Conservation (phyloP, 2,113 vertebrate species). For the Benitochromis conjunctus region DNA sequence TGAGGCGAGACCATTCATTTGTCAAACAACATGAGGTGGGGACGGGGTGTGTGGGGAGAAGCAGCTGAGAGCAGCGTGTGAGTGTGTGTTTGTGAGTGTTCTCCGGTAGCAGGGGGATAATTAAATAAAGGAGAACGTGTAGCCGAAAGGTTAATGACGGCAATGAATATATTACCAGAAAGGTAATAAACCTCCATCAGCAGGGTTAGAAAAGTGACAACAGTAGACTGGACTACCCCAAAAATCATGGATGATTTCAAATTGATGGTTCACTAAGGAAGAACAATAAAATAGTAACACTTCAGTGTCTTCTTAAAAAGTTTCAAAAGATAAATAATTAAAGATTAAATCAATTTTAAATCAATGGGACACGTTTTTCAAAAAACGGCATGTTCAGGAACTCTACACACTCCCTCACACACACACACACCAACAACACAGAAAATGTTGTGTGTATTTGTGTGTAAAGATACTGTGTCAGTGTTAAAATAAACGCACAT, state of each 20-base stretch:
- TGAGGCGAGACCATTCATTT: constrained; percentile 75
- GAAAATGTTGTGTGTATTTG: neutral
- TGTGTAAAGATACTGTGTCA: neutral
- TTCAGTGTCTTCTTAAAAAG: neutral
- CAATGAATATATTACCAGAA: constrained; percentile 72
- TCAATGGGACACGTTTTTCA: neutral
- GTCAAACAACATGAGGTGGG: constrained; percentile 69
- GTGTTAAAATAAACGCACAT: neutral
- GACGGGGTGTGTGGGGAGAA: neutral
- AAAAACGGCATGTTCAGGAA: neutral
- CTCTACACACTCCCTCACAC: neutral
- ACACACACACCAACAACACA: neutral
- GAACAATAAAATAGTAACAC: neutral
- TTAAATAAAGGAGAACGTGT: constrained; percentile 67
- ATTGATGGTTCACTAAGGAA: neutral
- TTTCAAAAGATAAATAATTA: neutral
- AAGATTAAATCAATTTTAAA: neutral
- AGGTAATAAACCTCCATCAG: neutral
- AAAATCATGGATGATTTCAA: neutral
- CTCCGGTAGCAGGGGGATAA: constrained; percentile 53
- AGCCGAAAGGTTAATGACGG: constrained; percentile 72
- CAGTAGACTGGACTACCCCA: neutral
- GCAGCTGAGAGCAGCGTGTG: constrained; percentile 23
- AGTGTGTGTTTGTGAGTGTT: constrained; percentile 3
- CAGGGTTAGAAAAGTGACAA: neutral